Percentiles rank a stretch among this genome's conserved stretches.
Evolutionary conservation across 2,797 vertebrate genomes (phyloP).

Genomic region (Chaunax sp.): DNA sequence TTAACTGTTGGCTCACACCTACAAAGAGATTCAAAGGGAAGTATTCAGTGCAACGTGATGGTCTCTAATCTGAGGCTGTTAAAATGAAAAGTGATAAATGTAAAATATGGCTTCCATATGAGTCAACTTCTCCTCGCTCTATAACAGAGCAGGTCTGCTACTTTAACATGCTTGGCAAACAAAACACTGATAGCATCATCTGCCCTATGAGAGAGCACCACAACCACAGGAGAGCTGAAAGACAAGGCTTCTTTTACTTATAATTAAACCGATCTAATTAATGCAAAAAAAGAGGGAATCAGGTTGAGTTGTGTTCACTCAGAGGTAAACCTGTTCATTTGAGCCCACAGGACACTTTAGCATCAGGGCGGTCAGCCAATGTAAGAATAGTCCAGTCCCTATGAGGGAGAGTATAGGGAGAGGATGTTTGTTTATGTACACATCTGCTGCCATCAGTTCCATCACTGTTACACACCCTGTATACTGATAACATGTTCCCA

Average conservation of each 20-base stretch:
- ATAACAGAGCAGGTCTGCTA: no score
- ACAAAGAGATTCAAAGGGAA: background rate
- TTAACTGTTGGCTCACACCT: no score
- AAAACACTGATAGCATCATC: background rate
- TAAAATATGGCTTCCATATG: no score
- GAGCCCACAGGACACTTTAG: constrained; percentile 24
- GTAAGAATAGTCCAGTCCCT: background rate
- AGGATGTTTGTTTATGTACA: constrained; percentile 22
- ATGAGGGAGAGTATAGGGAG: constrained; percentile 1
- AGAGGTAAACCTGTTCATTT: constrained; percentile 29
- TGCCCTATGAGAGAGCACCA: no score
- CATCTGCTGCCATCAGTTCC: no score
- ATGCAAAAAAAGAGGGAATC: background rate
- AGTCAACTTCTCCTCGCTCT: constrained; percentile 2
- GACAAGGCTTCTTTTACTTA: no score
- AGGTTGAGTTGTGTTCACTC: constrained; percentile 5
- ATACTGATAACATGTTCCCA: no score
- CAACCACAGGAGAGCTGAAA: no score
- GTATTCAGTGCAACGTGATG: background rate
- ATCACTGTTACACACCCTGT: no score
- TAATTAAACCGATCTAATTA: no score
- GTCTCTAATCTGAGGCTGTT: no score
- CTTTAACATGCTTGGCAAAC: constrained; percentile 16
- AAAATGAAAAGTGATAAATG: no score
- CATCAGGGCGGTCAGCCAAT: background rate